Evolutionary conservation across 2,888 invertebrate genomes (phyloP).

Genomic region (Liopterus haemorrhoidalis): DNA sequence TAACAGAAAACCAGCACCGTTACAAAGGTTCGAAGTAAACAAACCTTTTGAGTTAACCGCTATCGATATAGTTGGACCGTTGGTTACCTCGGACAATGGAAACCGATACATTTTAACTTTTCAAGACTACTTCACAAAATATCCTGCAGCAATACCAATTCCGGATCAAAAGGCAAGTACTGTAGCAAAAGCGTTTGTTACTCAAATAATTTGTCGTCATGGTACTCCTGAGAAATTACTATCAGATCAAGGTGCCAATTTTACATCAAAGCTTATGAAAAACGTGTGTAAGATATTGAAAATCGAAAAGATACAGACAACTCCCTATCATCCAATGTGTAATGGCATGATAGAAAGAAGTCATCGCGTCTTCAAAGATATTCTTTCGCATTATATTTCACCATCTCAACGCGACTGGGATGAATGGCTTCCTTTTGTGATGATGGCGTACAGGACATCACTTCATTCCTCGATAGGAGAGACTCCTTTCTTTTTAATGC

Average conservation of each 20-base stretch:
- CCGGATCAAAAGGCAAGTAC: conserved; percentile 24
- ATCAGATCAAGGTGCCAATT: conserved; percentile 27
- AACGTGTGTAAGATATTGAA: conserved; percentile 13
- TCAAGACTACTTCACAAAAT: conserved; percentile 28
- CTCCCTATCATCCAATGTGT: conserved; percentile 19
- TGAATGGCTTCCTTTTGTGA: conserved; percentile 18
- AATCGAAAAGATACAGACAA: conserved; percentile 19
- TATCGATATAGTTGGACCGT: conserved; percentile 32
- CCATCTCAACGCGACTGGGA: conserved; percentile 25
- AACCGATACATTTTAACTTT: conserved; percentile 30
- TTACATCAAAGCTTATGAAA: conserved; percentile 20
- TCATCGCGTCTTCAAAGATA: conserved; percentile 21
- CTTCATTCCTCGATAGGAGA: conserved; percentile 23
- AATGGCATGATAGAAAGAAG: conserved; percentile 27
- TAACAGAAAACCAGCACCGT: conserved; percentile 16
- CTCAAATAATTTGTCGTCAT: conserved; percentile 23
- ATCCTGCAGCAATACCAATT: conserved; percentile 26
- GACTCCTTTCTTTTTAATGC: conserved; percentile 23
- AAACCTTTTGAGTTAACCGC: conserved; percentile 25
- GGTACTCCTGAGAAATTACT: conserved; percentile 28
- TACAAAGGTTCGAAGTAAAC: conserved; percentile 17
- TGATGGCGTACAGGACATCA: conserved; percentile 21
- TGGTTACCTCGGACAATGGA: conserved; percentile 22
- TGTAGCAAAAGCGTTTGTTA: conserved; percentile 25
- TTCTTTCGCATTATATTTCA: conserved; percentile 23